Evolutionary conservation across 2,888 invertebrate genomes (phyloP).

Genomic region (Limnephilus auricula): DNA sequence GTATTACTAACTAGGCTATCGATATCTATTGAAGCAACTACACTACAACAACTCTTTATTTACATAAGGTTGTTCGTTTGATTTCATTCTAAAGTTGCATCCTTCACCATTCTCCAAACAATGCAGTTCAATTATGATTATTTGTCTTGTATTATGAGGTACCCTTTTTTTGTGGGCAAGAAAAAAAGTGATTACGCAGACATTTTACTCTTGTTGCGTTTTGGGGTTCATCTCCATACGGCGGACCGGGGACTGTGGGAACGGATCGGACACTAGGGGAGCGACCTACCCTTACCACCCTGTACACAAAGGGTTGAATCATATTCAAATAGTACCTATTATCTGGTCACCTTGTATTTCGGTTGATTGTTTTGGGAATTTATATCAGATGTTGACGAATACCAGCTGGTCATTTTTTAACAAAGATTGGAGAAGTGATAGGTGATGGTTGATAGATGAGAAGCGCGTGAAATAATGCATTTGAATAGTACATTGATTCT

Average conservation of each 20-base stretch:
- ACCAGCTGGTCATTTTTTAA: neutral
- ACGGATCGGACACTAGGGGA: neutral
- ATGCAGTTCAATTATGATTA: slow-evolving; percentile 51
- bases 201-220: slow-evolving; percentile 54
- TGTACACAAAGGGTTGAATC: slow-evolving; percentile 25
- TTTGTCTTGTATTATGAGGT: slow-evolving; percentile 56
- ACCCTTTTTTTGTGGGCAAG: slow-evolving; percentile 55
- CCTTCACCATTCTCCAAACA: neutral
- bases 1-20: too few relatives aligned
- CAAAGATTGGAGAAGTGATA: neutral
- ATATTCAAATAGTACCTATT: neutral
- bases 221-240: slow-evolving; percentile 62
- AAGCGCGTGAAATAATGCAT: neutral
- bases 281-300: neutral
- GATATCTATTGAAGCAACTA: too few relatives aligned
- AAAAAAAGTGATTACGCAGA: slow-evolving; percentile 58
- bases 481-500: neutral
- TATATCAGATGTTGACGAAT: neutral
- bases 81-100: neutral
- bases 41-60: too few relatives aligned
- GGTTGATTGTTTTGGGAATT: neutral
- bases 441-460: neutral
- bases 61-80: too few relatives aligned
- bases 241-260: slow-evolving; percentile 39
- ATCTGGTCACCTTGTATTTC: neutral